Base-by-base conservation (phyloP, 2,113 vertebrate species). In the Prunella himalayana region DNA sequence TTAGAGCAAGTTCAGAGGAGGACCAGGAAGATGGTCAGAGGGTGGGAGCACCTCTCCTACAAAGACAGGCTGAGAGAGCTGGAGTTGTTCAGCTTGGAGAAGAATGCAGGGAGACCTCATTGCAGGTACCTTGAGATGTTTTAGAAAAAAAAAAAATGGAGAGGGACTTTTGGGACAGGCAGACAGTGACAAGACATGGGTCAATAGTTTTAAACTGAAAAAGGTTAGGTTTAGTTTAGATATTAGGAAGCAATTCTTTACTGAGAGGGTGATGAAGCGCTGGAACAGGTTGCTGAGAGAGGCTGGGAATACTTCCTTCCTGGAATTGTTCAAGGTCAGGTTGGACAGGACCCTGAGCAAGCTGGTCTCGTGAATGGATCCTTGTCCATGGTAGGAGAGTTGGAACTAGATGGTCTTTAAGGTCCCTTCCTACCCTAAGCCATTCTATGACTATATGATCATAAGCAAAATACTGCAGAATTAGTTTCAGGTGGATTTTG, bases 41-140 rank as follows among this genome's bases (percentile, higher is more conserved):
- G 20, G 20, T 10, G 35, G 6, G 35, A 79, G 11, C 24, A 17
- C 17, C 24, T 63, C 41, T 54, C n/a, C 73, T 53, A 33, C 39
- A 47, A 47, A 54, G n/a, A n/a, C 19, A 61, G 84, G 15, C n/a
- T 54, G 39, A 41, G 20, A 63, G 13, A 69, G 45, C 7, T 79
- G 41, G 9, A 3, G 2, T 31, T 54, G 9, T 54, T 54, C 41
- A 25, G 16, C 24, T 25, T 39, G 41, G 28, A n/a, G 47, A 70
- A 37, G 17, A 31, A 22, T 86, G 5, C 0, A 0, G 30, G 10
- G 41, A 47, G 8, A 63, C 7, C 10, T 70, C 56, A 47, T 14
- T 79, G 47, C 49, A 41, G 30, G 20, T 47, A 45, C 24, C 20
- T 54, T 17, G 14, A 63, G n/a, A 47, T 21, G 9, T 63, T 70